Conservation (phyloP, 1,140 invertebrate species). For the Pseudomyrmex gracilis region DNA sequence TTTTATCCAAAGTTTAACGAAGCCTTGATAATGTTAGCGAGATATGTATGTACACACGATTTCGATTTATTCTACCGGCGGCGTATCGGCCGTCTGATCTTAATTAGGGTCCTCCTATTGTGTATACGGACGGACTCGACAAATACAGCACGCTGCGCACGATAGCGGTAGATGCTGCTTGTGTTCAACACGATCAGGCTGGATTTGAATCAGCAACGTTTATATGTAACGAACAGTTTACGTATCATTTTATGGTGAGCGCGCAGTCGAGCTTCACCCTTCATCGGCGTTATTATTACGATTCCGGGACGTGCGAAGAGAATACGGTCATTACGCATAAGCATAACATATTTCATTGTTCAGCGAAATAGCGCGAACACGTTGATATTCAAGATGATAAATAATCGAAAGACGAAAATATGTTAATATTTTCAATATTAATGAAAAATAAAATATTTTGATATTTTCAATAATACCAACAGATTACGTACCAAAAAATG, state of each 20-base stretch:
- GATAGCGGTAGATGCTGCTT: constrained; percentile 28
- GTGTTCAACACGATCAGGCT: constrained; percentile 38
- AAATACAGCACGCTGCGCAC: constrained; percentile 34
- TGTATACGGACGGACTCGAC: constrained; percentile 13
- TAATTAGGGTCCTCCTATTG: constrained; percentile 55
- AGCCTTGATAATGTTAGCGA: background rate
- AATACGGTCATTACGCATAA: no score
- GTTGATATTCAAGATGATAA: background rate
- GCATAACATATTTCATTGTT: background rate
- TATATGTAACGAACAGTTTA: constrained; percentile 48
- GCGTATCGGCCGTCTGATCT: constrained; percentile 44
- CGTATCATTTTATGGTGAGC: constrained; percentile 37
- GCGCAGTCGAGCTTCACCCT: background rate
- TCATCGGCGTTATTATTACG: constrained; percentile 44
- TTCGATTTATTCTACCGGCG: constrained; percentile 28
- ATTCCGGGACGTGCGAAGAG: background rate
- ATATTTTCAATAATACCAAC: no score
- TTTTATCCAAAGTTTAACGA: background rate
- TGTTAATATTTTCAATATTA: no score
- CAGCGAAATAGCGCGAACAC: background rate
- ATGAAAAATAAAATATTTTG: no score
- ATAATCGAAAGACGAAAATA: no score
- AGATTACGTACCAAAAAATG: no score
- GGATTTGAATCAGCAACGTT: constrained; percentile 53
- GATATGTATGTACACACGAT: background rate